Evolutionary conservation across 1,140 invertebrate species (phyloP).

Genomic region (Calliopsis andreniformis): DNA sequence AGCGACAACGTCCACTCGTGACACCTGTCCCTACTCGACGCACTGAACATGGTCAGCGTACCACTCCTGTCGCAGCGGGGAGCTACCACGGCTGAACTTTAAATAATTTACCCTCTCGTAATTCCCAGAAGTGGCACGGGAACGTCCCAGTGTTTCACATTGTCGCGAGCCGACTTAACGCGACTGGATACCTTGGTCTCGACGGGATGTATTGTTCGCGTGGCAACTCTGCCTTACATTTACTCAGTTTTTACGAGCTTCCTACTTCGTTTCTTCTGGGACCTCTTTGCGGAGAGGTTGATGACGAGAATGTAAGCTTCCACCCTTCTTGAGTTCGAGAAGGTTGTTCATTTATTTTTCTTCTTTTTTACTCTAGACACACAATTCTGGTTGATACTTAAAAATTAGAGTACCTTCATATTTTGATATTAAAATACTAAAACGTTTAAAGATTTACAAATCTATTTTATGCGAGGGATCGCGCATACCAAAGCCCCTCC

Average conservation of each 20-base stretch:
- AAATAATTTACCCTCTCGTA: conserved; percentile 26
- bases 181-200: neutral
- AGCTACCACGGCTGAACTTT: too few relatives aligned
- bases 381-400: too few relatives aligned
- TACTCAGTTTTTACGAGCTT: neutral
- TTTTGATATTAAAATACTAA: too few relatives aligned
- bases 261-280: neutral
- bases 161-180: conserved; percentile 18
- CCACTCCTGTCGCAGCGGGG: neutral
- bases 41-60: neutral
- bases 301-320: neutral
- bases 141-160: neutral
- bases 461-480: too few relatives aligned
- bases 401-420: too few relatives aligned
- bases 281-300: neutral
- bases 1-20: neutral
- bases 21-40: conserved; percentile 12
- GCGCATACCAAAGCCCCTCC: too few relatives aligned
- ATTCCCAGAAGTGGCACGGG: conserved; percentile 23
- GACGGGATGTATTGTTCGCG: neutral
- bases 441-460: too few relatives aligned
- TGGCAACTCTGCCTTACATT: neutral
- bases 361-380: too few relatives aligned
- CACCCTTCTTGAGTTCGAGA: too few relatives aligned
- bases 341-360: too few relatives aligned